A percentile compares a stretch with the other conserved stretches of the same genome.
Evolutionary conservation across 2,888 invertebrate genomes (phyloP).

Genomic region (Autographa pulchrina): DNA sequence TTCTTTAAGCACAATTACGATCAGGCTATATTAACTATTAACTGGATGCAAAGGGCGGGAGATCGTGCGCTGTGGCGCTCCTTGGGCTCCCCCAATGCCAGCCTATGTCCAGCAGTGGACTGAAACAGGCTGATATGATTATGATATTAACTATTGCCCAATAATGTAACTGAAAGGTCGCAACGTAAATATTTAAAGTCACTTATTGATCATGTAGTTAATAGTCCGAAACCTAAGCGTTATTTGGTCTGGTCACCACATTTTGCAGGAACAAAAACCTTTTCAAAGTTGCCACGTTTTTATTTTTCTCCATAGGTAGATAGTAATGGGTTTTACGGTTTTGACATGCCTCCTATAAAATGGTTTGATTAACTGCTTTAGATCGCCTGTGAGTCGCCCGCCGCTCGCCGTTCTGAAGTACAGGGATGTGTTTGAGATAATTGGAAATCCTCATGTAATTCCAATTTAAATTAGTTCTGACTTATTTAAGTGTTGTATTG

Average conservation of each 20-base stretch:
- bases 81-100: too few relatives aligned
- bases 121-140: too few relatives aligned
- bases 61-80: too few relatives aligned
- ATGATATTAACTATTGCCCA: constrained; percentile 33
- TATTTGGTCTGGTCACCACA: constrained; percentile 20
- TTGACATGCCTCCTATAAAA: not conserved
- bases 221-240: not conserved
- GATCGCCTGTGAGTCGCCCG: not conserved
- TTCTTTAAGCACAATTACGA: too few relatives aligned
- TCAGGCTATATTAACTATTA: constrained; percentile 10
- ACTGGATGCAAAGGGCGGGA: too few relatives aligned
- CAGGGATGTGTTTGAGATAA: not conserved
- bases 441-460: not conserved
- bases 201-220: constrained; percentile 48
- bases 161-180: constrained; percentile 37
- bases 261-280: not conserved
- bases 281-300: not conserved
- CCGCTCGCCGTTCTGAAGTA: not conserved
- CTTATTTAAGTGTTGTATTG: not conserved
- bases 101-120: too few relatives aligned
- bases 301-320: not conserved
- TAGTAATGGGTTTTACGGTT: not conserved
- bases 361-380: not conserved
- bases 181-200: constrained; percentile 52
- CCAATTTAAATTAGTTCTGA: not conserved